These are phyloP conservation scores for Marmota flaviventris DNA, from an alignment of 2,113 vertebrate species.

Conservation along the genomic window DNA sequence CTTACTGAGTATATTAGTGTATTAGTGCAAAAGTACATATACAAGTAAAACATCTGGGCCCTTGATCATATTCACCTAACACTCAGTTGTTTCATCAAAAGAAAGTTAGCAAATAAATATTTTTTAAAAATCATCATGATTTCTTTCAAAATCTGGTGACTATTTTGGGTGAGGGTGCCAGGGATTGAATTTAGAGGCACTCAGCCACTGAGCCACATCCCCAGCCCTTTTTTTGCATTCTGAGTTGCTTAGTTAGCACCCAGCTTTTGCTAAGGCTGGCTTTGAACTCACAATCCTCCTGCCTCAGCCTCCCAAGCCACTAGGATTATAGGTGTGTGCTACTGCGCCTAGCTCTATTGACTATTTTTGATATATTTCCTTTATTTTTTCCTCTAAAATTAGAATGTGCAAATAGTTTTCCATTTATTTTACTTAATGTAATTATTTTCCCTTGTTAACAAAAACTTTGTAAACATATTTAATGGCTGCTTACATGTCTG, in stretches of 20 bases:
- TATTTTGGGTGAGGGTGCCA: not conserved
- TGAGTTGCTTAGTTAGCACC: too few species aligned
- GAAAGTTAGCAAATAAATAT: slow-evolving; percentile 32
- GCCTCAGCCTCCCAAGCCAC: too few species aligned
- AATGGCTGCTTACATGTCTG: slow-evolving; percentile 12
- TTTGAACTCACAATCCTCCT: too few species aligned
- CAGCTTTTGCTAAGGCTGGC: too few species aligned
- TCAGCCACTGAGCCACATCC: too few species aligned
- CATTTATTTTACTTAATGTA: not conserved
- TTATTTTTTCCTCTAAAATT: slow-evolving; percentile 22
- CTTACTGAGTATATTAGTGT: not conserved
- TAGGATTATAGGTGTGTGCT: too few species aligned
- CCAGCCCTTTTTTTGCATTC: too few species aligned
- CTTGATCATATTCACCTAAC: not conserved
- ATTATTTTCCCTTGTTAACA: not conserved
- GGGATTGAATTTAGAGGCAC: too few species aligned
- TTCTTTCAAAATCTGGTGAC: not conserved
- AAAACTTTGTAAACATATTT: slow-evolving; percentile 6
- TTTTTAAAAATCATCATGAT: slow-evolving; percentile 24
- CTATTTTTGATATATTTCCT: not conserved
- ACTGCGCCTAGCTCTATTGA: too few species aligned
- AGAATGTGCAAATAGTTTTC: not conserved
- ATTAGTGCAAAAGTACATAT: not conserved
- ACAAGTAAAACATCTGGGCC: not conserved
- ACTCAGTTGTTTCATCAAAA: not conserved